Conservation (phyloP, 2,113 vertebrate genomes). For the Phodopus roborovskii region DNA sequence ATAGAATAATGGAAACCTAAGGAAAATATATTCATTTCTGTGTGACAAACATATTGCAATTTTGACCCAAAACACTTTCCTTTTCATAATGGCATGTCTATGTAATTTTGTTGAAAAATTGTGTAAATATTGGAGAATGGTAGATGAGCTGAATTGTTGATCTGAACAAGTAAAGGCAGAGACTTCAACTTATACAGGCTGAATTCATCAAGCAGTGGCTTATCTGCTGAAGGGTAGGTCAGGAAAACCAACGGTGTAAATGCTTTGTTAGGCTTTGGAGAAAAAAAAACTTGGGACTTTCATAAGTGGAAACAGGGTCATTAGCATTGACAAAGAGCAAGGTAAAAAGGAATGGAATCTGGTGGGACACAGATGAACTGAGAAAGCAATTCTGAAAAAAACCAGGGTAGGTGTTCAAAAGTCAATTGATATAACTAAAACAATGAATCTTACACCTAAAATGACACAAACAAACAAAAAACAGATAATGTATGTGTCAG, state of each 20-base stretch:
- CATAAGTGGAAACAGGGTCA: not conserved
- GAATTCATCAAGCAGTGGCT: not conserved
- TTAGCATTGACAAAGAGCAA: not conserved
- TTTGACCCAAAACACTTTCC: slow-evolving; percentile 53
- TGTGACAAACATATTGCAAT: not conserved
- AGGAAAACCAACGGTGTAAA: not conserved
- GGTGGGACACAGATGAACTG: accelerated
- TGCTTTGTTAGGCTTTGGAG: not conserved
- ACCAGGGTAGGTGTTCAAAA: not conserved
- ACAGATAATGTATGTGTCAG: not conserved
- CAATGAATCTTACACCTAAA: not conserved
- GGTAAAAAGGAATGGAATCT: not conserved
- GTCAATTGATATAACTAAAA: not conserved
- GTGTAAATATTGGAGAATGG: not conserved
- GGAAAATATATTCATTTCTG: slow-evolving; percentile 65
- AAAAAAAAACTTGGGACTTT: not conserved
- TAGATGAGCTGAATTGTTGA: not conserved
- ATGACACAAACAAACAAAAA: not conserved
- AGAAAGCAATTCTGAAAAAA: not conserved
- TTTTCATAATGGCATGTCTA: slow-evolving; percentile 30
- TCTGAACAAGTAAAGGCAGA: not conserved
- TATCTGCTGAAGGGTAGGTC: not conserved
- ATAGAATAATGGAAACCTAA: slow-evolving; percentile 45
- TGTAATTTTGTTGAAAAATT: slow-evolving; percentile 47
- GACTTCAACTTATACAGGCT: not conserved